Percentiles rank a stretch among this genome's conserved stretches.
phyloP scores from a whole-genome alignment of 2,797 vertebrate species.

The Buceros bicornis region DNA sequence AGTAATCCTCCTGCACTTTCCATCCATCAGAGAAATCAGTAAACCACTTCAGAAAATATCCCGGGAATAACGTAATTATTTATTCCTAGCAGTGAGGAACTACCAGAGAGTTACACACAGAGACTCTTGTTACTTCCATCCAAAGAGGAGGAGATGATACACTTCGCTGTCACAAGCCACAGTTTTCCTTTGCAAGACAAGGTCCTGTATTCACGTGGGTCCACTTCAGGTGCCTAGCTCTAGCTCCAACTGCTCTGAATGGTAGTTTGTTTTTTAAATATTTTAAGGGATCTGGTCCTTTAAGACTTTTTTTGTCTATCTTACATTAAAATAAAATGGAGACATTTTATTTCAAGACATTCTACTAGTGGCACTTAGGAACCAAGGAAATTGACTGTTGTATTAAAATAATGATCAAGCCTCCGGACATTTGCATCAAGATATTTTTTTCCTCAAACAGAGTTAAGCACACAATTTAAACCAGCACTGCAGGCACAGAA shows the following conservation, averaged over 20 bases:
- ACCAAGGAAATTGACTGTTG: not conserved
- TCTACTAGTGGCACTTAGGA: not conserved
- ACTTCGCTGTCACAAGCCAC: not conserved
- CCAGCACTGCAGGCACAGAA: not conserved
- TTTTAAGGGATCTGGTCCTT: not conserved
- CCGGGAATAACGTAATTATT: conserved; percentile 42
- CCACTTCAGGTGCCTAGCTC: not conserved
- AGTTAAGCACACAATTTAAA: not conserved
- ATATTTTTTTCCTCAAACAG: not conserved
- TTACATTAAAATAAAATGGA: not conserved
- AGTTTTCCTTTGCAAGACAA: not conserved
- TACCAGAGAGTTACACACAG: conserved; percentile 37
- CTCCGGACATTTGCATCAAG: not conserved
- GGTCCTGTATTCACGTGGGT: not conserved
- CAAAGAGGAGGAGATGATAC: not conserved
- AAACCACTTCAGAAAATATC: conserved; percentile 29
- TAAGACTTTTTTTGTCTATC: not conserved
- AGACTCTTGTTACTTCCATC: not conserved
- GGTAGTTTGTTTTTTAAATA: not conserved
- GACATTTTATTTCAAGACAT: not conserved
- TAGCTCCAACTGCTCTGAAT: not conserved
- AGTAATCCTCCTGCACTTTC: not conserved
- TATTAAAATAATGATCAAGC: not conserved
- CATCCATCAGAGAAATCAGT: not conserved
- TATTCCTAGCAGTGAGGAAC: conserved; percentile 56